These are phyloP conservation scores for Parochlus steinenii DNA, from an alignment of 2,888 invertebrate species.

Conservation along the genomic window DNA sequence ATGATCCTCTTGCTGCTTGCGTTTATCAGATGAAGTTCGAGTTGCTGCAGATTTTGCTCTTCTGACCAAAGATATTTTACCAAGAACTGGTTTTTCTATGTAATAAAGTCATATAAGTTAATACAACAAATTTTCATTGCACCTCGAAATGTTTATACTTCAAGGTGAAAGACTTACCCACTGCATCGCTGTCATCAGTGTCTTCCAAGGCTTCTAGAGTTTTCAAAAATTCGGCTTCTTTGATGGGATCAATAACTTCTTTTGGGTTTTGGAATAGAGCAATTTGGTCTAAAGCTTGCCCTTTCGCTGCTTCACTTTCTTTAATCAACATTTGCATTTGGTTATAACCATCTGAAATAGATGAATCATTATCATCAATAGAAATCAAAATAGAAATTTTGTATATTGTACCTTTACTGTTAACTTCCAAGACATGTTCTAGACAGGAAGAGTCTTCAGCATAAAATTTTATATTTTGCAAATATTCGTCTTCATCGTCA, in stretches of 20 bases:
- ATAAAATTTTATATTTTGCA: conserved; percentile 35
- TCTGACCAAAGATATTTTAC: conserved; percentile 45
- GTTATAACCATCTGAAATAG: conserved; percentile 10
- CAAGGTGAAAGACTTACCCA: conserved; percentile 13
- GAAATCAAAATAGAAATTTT: neutral
- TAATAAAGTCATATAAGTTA: conserved; percentile 12
- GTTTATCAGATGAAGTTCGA: conserved; percentile 17
- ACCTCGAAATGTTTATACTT: neutral
- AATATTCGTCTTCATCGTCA: conserved; percentile 24
- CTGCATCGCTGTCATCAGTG: conserved; percentile 27
- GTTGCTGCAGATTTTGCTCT: conserved; percentile 45
- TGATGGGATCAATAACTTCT: conserved; percentile 27
- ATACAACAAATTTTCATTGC: neutral
- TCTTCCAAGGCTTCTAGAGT: conserved; percentile 27
- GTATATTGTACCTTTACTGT: too few species aligned
- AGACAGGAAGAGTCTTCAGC: conserved; percentile 46
- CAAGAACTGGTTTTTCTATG: conserved; percentile 44
- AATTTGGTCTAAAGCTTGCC: conserved; percentile 7
- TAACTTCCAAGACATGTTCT: conserved; percentile 31
- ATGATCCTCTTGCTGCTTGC: conserved; percentile 14
- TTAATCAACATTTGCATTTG: conserved; percentile 24
- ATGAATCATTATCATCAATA: too few species aligned
- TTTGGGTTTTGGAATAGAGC: conserved; percentile 26
- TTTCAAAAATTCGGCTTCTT: conserved; percentile 26
- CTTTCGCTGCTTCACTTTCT: conserved; percentile 27